phyloP scores from a whole-genome alignment of 2,888 invertebrate species.

The Rhabditoides inermis region DNA sequence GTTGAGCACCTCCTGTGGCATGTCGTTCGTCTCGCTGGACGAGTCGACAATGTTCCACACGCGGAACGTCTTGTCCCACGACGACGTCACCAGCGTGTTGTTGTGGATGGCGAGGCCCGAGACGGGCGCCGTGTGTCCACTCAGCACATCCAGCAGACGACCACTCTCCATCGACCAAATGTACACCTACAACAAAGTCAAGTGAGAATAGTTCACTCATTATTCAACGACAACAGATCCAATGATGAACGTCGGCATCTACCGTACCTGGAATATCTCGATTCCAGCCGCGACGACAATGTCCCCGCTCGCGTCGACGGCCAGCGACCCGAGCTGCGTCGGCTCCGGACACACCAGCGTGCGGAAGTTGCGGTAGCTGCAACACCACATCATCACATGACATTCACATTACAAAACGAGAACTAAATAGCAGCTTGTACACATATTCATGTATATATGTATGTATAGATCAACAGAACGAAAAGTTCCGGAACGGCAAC shows the following conservation, averaged over 20 bases:
- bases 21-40: slow-evolving; percentile 17
- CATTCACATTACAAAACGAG: too few relatives aligned
- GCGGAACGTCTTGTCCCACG: slow-evolving; percentile 73
- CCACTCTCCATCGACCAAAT: slow-evolving; percentile 92
- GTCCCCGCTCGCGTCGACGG: slow-evolving; percentile 75
- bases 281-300: slow-evolving; percentile 87
- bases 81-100: slow-evolving; percentile 63
- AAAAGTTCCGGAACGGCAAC: too few relatives aligned
- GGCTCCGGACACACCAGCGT: slow-evolving; percentile 84
- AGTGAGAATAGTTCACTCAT: neutral
- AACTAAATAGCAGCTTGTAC: neutral
- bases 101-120: slow-evolving; percentile 72
- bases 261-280: slow-evolving; percentile 66
- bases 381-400: slow-evolving; percentile 7
- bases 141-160: slow-evolving; percentile 74
- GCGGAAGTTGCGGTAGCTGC: slow-evolving; percentile 90
- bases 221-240: neutral
- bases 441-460: neutral
- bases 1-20: slow-evolving; percentile 62
- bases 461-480: too few relatives aligned
- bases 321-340: slow-evolving; percentile 81
- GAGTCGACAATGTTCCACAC: slow-evolving; percentile 31
- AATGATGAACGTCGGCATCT: neutral
- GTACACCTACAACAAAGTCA: slow-evolving; percentile 65
- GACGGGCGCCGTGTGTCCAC: slow-evolving; percentile 88